Percentiles rank a stretch among this genome's conserved stretches.
Evolutionary conservation across 2,888 invertebrate genomes (phyloP).

Genomic region (Halictus quadricinctus): DNA sequence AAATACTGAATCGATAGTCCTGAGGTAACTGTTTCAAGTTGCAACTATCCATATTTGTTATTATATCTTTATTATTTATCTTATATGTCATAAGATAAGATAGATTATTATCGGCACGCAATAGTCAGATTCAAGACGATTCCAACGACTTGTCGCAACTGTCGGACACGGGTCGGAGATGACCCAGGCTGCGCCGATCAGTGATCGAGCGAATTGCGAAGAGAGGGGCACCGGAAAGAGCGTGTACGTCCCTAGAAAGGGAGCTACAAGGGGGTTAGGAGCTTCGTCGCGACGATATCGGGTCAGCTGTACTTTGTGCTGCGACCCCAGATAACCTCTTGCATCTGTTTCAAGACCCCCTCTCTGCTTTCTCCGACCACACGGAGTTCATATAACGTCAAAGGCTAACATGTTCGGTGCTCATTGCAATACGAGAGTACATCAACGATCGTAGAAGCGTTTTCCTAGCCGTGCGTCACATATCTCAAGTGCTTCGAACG

Average conservation of each 20-base stretch:
- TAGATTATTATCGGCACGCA: not conserved
- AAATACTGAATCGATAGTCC: too few relatives aligned
- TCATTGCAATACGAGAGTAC: constrained; percentile 44
- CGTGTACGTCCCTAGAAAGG: constrained; percentile 6
- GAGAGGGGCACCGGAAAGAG: not conserved
- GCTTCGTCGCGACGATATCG: constrained; percentile 61
- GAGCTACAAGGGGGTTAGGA: constrained; percentile 32
- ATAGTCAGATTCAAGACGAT: not conserved
- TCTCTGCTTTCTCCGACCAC: constrained; percentile 47
- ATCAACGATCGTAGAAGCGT: not conserved
- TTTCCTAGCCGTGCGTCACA: not conserved
- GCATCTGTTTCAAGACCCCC: constrained; percentile 47
- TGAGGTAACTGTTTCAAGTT: too few relatives aligned
- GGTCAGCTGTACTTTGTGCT: constrained; percentile 80
- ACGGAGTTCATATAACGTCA: constrained; percentile 66
- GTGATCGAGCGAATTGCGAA: not conserved
- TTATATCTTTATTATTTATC: too few relatives aligned
- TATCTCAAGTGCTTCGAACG: constrained; percentile 9
- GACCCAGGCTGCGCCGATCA: not conserved
- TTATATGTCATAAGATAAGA: not conserved
- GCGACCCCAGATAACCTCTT: constrained; percentile 79
- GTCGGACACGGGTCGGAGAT: not conserved
- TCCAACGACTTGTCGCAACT: not conserved
- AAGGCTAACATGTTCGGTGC: constrained; percentile 48
- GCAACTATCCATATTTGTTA: too few relatives aligned